Evolutionary conservation across 2,113 vertebrate species (phyloP), one percentile per base, ranked within the genome.

Genomic region (Phylloscopus whistleri): DNA sequence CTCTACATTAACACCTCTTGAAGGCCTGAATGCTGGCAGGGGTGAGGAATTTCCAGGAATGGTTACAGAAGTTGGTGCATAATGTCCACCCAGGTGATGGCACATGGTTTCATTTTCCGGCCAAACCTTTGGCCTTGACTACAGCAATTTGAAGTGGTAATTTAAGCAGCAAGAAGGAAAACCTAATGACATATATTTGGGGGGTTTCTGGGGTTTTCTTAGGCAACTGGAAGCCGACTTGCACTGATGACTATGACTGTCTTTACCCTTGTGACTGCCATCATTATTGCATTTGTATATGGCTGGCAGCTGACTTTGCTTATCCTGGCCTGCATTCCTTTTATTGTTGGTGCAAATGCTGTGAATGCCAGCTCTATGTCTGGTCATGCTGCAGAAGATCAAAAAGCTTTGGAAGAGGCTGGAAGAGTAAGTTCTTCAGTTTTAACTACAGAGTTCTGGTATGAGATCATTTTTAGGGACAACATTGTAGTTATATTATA

Each of bases 271-370:
- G 44, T 87, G 58, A 93, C 58, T 20, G 95, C 97, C 81, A 58
- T 98, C 87, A 44, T 97, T 64, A 93, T 98, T 93, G 96, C 97
- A 90, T 98, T 98, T 94, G 94, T 96, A 55, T 96, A 96, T 41
- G 84, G 92, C 89, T 98, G 98, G 98, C 98, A 98, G 84, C 89
- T 98, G 79, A 96, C 95, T 73, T 95, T 98, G 92, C 94, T 98
- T 85, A 96, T 98, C 87, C 96, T 98, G 93, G 97, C 97, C 74
- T 97, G 96, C 58, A 33, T 97, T 92, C 97, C 91, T 89, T 97
- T 98, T 46, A 67, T 97, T 95, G 92, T 97, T 82, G 97, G 92
- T 95, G 87, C 98, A 94, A 97, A 97, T 53, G 69, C 95, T 39
- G 96, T 98, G 80, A 95, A 95, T 74, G 88, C 96, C 84, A 96